Evolutionary conservation across 2,113 vertebrate genomes (phyloP).

Genomic region (Octodon degus): DNA sequence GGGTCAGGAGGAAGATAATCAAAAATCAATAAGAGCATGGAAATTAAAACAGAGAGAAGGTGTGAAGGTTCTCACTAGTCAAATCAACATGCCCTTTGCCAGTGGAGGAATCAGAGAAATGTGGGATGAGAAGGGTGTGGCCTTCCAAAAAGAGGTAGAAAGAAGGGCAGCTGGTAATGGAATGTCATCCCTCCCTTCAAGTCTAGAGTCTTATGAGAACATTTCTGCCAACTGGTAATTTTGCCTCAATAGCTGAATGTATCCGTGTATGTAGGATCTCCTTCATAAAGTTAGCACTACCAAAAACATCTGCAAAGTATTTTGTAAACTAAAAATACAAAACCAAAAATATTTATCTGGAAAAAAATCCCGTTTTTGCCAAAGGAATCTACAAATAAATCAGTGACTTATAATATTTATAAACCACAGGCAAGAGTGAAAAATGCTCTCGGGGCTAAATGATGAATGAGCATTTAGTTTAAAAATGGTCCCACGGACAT

Average conservation of each 20-base stretch:
- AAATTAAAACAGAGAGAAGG: constrained; percentile 67
- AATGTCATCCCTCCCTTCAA: background rate
- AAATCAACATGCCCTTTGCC: constrained; percentile 47
- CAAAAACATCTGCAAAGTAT: background rate
- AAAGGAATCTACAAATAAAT: constrained; percentile 47
- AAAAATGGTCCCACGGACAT: background rate
- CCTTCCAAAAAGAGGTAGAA: background rate
- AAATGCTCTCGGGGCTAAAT: constrained; percentile 42
- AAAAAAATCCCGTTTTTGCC: constrained; percentile 2
- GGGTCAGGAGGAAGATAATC: background rate
- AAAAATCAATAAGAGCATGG: constrained; percentile 37
- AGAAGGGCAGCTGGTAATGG: background rate
- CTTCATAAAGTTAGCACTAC: background rate
- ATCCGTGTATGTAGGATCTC: background rate
- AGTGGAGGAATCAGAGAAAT: constrained; percentile 66
- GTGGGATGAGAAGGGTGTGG: constrained; percentile 18
- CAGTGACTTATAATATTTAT: constrained; percentile 50
- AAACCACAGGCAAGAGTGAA: constrained; percentile 33
- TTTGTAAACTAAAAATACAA: constrained; percentile 30
- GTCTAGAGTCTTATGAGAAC: background rate
- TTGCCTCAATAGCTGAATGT: background rate
- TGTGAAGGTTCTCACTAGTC: background rate
- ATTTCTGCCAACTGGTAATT: background rate
- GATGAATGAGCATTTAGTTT: constrained; percentile 21
- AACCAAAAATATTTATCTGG: constrained; percentile 7